Conservation (phyloP, 2,797 vertebrate species). For the Tokudaia tokunoshimensis region DNA sequence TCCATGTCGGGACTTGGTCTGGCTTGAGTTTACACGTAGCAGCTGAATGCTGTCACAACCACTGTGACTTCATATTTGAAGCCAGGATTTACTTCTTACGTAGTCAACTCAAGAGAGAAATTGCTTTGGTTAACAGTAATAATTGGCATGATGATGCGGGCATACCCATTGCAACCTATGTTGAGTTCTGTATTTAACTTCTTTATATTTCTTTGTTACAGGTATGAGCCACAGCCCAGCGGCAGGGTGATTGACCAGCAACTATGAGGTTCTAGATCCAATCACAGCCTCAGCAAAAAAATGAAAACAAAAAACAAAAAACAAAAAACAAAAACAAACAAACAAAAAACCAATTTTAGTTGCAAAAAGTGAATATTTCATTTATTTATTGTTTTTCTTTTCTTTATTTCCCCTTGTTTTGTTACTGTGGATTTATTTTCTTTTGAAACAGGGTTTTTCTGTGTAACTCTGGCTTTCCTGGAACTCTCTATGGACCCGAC, state of each 20-base stretch:
- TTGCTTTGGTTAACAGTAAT: not conserved
- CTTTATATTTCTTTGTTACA: not conserved
- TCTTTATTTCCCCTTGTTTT: not conserved
- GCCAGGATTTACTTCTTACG: not conserved
- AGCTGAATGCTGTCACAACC: no score
- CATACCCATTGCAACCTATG: not conserved
- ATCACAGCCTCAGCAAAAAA: not conserved
- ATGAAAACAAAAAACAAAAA: not conserved
- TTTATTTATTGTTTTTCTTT: not conserved
- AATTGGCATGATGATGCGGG: not conserved
- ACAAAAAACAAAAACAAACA: not conserved
- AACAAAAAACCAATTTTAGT: not conserved
- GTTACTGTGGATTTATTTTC: not conserved
- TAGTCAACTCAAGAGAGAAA: constrained; percentile 4
- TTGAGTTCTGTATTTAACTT: constrained; percentile 3
- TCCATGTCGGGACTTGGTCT: not conserved
- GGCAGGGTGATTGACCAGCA: not conserved
- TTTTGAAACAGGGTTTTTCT: not conserved
- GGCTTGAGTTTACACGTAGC: not conserved
- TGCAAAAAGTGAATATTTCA: not conserved
- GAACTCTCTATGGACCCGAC: not conserved
- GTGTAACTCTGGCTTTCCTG: no score
- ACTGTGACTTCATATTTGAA: not conserved
- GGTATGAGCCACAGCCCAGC: not conserved
- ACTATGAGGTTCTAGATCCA: not conserved